A percentile compares a stretch with the other conserved stretches of the same genome.
Evolutionary conservation across 2,888 invertebrate genomes (phyloP).

Genomic region (Machimus atricapillus): DNA sequence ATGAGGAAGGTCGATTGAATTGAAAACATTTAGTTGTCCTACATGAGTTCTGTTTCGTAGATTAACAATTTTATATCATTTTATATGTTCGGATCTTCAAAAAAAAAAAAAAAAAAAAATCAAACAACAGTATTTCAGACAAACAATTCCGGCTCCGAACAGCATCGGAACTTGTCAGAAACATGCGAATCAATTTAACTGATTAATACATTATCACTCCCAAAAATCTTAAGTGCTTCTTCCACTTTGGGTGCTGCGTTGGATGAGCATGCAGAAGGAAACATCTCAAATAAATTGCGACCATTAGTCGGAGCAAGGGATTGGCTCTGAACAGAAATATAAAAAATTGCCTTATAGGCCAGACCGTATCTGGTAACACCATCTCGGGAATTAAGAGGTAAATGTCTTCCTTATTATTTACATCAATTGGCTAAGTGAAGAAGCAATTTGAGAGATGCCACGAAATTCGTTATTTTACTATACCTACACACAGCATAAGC

Average conservation of each 20-base stretch:
- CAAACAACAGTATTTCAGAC: background rate
- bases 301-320: background rate
- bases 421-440: slow-evolving; percentile 34
- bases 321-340: background rate
- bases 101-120: background rate
- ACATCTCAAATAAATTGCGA: background rate
- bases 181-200: background rate
- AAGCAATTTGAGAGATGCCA: slow-evolving; percentile 1
- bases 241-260: background rate
- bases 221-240: background rate
- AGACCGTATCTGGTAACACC: slow-evolving; percentile 3
- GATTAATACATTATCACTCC: background rate
- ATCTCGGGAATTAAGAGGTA: background rate
- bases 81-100: background rate
- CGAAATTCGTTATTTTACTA: background rate
- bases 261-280: background rate
- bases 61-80: background rate
- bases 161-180: background rate
- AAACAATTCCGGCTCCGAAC: background rate
- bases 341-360: background rate
- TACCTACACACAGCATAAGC: background rate
- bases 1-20: background rate
- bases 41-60: background rate
- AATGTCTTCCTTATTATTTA: slow-evolving; percentile 32
- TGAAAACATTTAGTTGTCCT: background rate